Conservation (phyloP, 2,113 vertebrate species). For the Anguilla japonica region DNA sequence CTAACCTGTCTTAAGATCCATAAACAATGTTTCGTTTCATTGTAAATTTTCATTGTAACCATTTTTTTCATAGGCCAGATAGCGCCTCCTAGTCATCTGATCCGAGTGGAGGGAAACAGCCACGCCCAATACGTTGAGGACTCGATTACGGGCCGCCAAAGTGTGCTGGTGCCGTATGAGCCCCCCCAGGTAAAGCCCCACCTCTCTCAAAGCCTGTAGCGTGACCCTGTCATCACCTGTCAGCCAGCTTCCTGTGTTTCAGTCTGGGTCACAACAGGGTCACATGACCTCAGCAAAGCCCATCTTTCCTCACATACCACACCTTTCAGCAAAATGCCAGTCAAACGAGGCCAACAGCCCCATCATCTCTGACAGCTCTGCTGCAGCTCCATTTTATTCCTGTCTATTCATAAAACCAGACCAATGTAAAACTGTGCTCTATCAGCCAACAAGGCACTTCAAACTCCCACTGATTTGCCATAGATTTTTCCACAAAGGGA, state of each 20-base stretch:
- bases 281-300: background rate
- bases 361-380: background rate
- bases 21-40: too few relatives aligned
- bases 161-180: conserved; percentile 96
- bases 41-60: background rate
- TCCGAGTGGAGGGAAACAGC: conserved; percentile 96
- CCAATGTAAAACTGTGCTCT: background rate
- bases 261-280: background rate
- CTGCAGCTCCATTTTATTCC: background rate
- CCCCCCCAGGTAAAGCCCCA: conserved; percentile 85
- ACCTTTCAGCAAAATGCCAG: background rate
- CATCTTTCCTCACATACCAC: background rate
- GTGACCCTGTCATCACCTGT: background rate
- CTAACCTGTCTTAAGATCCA: too few relatives aligned
- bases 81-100: conserved; percentile 94
- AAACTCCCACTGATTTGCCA: too few relatives aligned
- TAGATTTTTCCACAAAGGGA: too few relatives aligned
- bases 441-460: too few relatives aligned
- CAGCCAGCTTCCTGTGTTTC: background rate
- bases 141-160: conserved; percentile 94
- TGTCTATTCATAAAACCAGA: background rate
- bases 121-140: conserved; percentile 98
- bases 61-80: conserved; percentile 82
- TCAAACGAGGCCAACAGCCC: background rate
- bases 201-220: background rate